phyloP scores from a whole-genome alignment of 2,113 vertebrate genomes.

The Talpa occidentalis region DNA sequence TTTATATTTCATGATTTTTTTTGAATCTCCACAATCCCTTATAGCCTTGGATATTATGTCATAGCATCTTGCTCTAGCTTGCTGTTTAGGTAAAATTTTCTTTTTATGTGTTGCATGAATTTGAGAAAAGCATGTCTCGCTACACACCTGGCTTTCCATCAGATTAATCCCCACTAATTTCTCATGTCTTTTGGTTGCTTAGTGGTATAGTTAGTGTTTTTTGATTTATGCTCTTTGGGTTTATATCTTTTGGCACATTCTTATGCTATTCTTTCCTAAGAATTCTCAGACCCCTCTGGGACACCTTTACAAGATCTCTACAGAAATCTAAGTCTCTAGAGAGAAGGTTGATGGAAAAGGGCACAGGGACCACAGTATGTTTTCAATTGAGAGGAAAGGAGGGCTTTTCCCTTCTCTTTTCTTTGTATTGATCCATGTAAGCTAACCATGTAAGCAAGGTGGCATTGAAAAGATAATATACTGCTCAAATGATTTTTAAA shows the following conservation, averaged over 20 bases:
- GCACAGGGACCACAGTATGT: not conserved
- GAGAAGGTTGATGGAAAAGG: not conserved
- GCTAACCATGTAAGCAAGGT: not conserved
- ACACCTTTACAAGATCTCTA: not conserved
- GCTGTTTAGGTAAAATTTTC: not conserved
- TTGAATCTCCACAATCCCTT: not conserved
- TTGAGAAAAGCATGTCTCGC: not conserved
- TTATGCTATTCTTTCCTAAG: constrained; percentile 28
- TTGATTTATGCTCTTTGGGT: not conserved
- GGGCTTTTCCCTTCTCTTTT: not conserved
- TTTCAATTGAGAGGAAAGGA: not conserved
- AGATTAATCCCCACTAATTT: constrained; percentile 44
- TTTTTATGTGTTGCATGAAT: not conserved
- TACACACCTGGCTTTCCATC: constrained; percentile 23
- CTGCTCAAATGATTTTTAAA: constrained; percentile 19
- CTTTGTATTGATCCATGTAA: not conserved
- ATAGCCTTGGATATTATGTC: not conserved
- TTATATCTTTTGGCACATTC: constrained; percentile 52
- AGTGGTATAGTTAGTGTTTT: constrained; percentile 26
- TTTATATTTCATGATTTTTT: constrained; percentile 52
- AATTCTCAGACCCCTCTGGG: not conserved
- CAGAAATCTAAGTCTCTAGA: not conserved
- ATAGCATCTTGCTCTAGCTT: not conserved
- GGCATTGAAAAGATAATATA: not conserved
- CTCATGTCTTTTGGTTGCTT: constrained; percentile 30